phyloP scores from a whole-genome alignment of 2,888 invertebrate species.

The Callosobruchus maculatus region DNA sequence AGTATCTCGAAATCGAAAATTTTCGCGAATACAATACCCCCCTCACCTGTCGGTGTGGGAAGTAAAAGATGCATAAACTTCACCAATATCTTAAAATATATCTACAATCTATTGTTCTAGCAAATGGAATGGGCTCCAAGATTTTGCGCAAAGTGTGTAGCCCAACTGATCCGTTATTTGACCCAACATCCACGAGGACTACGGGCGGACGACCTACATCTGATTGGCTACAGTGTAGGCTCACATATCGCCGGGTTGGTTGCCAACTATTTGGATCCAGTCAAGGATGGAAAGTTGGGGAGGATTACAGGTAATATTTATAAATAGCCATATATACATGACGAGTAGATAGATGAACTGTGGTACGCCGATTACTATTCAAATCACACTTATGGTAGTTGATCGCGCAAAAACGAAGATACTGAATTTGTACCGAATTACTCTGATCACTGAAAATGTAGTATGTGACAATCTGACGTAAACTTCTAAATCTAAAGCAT shows the following conservation, averaged over 20 bases:
- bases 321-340: background rate
- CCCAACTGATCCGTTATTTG: slow-evolving; percentile 75
- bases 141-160: slow-evolving; percentile 65
- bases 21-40: no score
- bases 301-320: slow-evolving; percentile 67
- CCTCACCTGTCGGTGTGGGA: no score
- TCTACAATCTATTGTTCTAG: slow-evolving; percentile 17
- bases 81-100: slow-evolving; percentile 3
- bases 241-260: slow-evolving; percentile 82
- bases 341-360: no score
- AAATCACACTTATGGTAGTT: no score
- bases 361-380: no score
- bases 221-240: slow-evolving; percentile 84
- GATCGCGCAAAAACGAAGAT: no score
- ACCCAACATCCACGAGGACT: slow-evolving; percentile 75
- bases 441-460: no score
- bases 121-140: slow-evolving; percentile 51
- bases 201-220: slow-evolving; percentile 70
- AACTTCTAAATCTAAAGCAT: no score
- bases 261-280: slow-evolving; percentile 74
- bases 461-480: no score
- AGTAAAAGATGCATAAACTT: no score
- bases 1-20: no score
- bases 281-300: slow-evolving; percentile 72
- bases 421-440: no score